Evolutionary conservation across 2,888 invertebrate genomes (phyloP), one percentile per base, ranked within the genome.

Genomic region (Elegia similella): DNA sequence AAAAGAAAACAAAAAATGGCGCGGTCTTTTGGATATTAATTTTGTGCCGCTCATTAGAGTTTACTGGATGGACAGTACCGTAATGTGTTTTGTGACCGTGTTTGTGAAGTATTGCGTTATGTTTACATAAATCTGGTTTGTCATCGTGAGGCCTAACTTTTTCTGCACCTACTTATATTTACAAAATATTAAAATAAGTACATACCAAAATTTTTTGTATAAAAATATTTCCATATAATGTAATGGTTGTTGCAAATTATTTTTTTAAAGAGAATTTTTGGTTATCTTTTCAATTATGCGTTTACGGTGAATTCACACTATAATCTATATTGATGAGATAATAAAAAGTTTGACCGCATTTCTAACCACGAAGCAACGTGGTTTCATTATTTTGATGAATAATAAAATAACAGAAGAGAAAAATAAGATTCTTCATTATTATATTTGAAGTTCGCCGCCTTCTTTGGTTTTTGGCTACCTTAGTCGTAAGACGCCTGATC

Each of bases 321-420:
- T 52, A 42, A 52, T 42, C 17, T 42, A 32, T 48, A 48, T 15
- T 32, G 30, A 32, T 48, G 15, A 48, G 5, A 3, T 48, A 48
- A 32, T 32, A 48, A 48, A 32, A 48, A 48, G 8, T 32, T n/a
- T 32, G 16, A 54, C 53, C 53, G 42, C 53, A 43, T 8, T 54
- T 43, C 30, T 48, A 44, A 54, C 53, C 53, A 16, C 53, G 6
- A 43, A 8, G 29, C 42, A 32, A 54, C 53, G 43, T 54, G 53
- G 30, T 23, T 54, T 54, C 43, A 43, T 54, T 54, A 43, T n/a
- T 10, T 13, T 16, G 32, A 44, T 43, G n/a, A 43, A n/a, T n/a
- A n/a, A n/a, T n/a, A n/a, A n/a, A 23, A 23, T 23, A 23, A 5
- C 5, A 23, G 23, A 3, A 3, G 23, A 23, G 5, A 23, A 23